Evolutionary conservation across 2,113 vertebrate genomes (phyloP).

Genomic region (Zapornia atra): DNA sequence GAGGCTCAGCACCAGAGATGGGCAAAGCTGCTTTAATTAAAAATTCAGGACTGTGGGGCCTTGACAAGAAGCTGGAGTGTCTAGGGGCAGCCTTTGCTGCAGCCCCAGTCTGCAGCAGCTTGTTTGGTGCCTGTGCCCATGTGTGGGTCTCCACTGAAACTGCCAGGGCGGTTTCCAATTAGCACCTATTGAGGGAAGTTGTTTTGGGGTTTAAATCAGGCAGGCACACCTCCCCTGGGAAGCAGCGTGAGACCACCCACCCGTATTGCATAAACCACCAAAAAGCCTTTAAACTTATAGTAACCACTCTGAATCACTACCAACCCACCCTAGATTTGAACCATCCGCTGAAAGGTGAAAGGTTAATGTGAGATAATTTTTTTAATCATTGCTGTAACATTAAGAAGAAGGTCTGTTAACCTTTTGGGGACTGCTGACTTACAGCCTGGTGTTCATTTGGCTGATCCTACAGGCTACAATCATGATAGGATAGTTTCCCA

Average conservation of each 20-base stretch:
- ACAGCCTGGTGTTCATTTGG: slow-evolving; percentile 55
- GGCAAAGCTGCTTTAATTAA: background rate
- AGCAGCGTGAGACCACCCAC: background rate
- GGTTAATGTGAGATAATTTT: slow-evolving; percentile 49
- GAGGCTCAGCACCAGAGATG: background rate
- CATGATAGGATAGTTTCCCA: slow-evolving; percentile 46
- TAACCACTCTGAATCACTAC: background rate
- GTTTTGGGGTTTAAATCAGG: background rate
- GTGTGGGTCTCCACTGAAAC: background rate
- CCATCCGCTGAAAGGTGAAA: background rate
- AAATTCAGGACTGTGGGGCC: background rate
- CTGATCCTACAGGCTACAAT: slow-evolving; percentile 18
- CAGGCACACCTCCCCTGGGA: background rate
- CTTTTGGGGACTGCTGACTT: slow-evolving; percentile 53
- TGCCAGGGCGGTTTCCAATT: slow-evolving; percentile 10
- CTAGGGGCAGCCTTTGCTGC: background rate
- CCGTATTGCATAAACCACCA: background rate
- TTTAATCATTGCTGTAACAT: slow-evolving; percentile 48
- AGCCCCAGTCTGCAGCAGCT: background rate
- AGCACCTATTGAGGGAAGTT: slow-evolving; percentile 1
- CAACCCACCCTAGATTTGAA: slow-evolving; percentile 37
- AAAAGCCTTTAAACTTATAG: background rate
- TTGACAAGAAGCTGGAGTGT: background rate
- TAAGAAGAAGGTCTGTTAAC: slow-evolving; percentile 66
- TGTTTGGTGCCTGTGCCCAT: background rate